A percentile compares a stretch with the other conserved stretches of the same genome.
These are phyloP conservation scores for Ashinkailepas kermadecensis DNA, from an alignment of 2,888 invertebrate genomes.

Conservation along the genomic window DNA sequence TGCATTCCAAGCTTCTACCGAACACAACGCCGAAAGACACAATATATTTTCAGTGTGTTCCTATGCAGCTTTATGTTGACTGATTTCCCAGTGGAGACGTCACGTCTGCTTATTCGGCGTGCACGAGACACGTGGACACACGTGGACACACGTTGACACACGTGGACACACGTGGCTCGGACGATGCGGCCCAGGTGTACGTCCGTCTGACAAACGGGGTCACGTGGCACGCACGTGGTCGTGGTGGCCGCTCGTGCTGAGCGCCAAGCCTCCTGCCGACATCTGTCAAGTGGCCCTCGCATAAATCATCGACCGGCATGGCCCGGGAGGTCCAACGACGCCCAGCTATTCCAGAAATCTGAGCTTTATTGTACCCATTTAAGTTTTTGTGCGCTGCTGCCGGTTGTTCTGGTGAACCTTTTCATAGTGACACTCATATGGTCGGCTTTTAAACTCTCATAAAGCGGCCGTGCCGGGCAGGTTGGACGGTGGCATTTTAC, in stretches of 20 bases:
- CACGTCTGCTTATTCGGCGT: neutral
- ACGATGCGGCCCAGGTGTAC: neutral
- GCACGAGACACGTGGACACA: neutral
- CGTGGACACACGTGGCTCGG: neutral
- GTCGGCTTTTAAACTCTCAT: constrained; percentile 2
- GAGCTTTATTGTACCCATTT: neutral
- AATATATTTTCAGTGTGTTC: too few species aligned
- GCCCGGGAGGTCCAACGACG: neutral
- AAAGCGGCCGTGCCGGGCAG: neutral
- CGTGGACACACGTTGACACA: too few species aligned
- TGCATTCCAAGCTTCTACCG: too few species aligned
- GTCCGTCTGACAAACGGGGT: too few species aligned
- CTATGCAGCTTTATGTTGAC: too few species aligned
- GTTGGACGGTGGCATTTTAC: neutral
- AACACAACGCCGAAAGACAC: too few species aligned
- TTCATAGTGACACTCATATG: constrained; percentile 12
- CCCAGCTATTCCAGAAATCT: constrained; percentile 15
- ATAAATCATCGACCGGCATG: neutral
- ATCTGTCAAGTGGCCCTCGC: neutral
- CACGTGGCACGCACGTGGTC: too few species aligned
- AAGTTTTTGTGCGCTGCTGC: neutral
- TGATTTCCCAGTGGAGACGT: neutral
- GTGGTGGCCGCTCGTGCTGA: neutral
- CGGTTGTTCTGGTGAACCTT: neutral
- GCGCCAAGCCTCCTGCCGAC: neutral